A percentile compares a stretch with the other conserved stretches of the same genome.
These are phyloP conservation scores for Peromyscus eremicus DNA, from an alignment of 2,797 vertebrate species.

Conservation along the genomic window DNA sequence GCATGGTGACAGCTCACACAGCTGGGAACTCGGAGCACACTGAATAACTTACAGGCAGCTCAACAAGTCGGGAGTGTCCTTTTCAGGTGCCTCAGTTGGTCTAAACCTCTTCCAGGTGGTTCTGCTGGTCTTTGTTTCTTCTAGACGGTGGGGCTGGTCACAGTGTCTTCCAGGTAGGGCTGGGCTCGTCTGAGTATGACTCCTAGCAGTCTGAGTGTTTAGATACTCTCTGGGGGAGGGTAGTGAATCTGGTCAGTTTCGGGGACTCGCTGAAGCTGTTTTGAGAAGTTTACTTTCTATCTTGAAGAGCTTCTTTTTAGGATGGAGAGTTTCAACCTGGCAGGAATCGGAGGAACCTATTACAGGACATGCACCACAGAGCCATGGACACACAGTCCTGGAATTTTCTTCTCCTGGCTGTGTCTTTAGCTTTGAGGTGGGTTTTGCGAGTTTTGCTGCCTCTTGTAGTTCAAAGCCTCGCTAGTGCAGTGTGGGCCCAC, in stretches of 20 bases:
- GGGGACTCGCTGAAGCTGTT: not conserved
- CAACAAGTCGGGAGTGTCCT: not conserved
- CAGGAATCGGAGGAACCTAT: not conserved
- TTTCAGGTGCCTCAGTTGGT: not conserved
- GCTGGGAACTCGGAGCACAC: not conserved
- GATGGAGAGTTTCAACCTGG: not conserved
- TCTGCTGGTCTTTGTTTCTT: not conserved
- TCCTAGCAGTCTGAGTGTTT: not conserved
- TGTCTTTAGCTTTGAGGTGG: constrained; percentile 12
- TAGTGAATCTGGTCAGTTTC: not conserved
- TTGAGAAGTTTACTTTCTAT: not conserved
- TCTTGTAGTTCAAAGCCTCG: not conserved
- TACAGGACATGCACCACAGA: not conserved
- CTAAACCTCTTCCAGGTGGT: not conserved
- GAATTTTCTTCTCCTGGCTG: not conserved
- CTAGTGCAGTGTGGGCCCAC: accelerated
- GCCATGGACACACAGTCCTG: constrained; percentile 38
- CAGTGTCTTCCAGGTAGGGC: not conserved
- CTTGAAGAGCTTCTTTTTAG: not conserved
- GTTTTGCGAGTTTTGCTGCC: not conserved
- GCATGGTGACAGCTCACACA: not conserved
- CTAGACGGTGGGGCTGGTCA: too few relatives aligned
- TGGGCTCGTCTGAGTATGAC: not conserved
- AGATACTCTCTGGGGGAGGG: not conserved
- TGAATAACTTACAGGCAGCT: not conserved